A percentile compares a stretch with the other conserved stretches of the same genome.
These are phyloP conservation scores for Diplodus sargus DNA, from an alignment of 2,797 vertebrate species.

Conservation along the genomic window DNA sequence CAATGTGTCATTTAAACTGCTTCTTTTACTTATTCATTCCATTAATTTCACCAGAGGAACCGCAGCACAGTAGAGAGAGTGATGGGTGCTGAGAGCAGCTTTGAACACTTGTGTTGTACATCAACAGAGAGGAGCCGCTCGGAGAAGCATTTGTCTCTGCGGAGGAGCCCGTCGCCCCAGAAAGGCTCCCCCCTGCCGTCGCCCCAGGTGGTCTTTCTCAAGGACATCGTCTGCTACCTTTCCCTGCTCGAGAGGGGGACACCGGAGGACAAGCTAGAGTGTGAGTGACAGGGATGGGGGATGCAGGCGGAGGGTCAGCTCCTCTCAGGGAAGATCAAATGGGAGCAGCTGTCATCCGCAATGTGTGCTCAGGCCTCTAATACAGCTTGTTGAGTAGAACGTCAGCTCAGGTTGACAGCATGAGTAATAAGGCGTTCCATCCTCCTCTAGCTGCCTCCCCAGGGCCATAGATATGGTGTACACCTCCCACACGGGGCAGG, in stretches of 20 bases:
- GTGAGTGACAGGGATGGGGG: constrained; percentile 84
- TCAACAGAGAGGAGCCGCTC: constrained; percentile 80
- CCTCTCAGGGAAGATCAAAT: not conserved
- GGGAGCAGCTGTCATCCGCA: constrained; percentile 9
- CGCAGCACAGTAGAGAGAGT: not conserved
- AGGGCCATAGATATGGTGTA: constrained; percentile 5
- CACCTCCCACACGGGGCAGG: constrained; percentile 34
- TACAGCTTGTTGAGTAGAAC: not conserved
- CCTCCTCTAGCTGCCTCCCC: constrained; percentile 15
- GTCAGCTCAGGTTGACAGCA: constrained; percentile 38
- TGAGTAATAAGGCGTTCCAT: constrained; percentile 36
- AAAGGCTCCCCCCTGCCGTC: constrained; percentile 66
- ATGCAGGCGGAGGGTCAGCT: constrained; percentile 22
- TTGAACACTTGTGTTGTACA: constrained; percentile 8
- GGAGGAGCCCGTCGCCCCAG: constrained; percentile 84
- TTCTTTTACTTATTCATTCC: not conserved
- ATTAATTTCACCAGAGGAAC: not conserved
- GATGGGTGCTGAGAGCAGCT: not conserved
- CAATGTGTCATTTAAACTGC: constrained; percentile 2
- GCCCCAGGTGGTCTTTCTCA: constrained; percentile 90
- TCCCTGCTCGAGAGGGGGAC: constrained; percentile 93
- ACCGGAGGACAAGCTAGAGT: constrained; percentile 95
- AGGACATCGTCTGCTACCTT: constrained; percentile 96
- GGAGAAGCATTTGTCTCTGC: constrained; percentile 83
- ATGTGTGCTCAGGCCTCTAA: constrained; percentile 10